A percentile compares a stretch with the other conserved stretches of the same genome.
These are phyloP conservation scores for Mythimna ferrago DNA, from an alignment of 2,888 invertebrate species.

Conservation along the genomic window DNA sequence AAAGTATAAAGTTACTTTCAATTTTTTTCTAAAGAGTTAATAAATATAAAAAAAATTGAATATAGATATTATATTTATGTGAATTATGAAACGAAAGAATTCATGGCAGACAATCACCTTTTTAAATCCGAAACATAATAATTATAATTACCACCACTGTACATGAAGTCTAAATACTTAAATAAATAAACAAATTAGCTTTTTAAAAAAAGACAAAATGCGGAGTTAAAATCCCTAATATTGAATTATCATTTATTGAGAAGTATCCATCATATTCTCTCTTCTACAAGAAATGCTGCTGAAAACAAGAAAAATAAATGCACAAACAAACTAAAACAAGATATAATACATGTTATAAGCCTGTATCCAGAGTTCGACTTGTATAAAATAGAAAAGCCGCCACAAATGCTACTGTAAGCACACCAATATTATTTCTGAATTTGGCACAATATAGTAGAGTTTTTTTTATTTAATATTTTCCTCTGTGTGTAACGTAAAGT, in stretches of 20 bases:
- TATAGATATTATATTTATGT: too few species aligned
- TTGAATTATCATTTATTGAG: too few species aligned
- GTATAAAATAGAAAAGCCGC: conserved; percentile 25
- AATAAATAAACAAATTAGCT: neutral
- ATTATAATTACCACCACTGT: too few species aligned
- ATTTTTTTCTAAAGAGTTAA: too few species aligned
- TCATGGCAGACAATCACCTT: neutral
- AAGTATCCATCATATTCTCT: neutral
- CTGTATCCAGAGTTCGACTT: neutral
- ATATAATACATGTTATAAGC: neutral
- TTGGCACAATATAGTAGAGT: conserved; percentile 27
- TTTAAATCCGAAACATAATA: neutral
- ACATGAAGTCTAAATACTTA: too few species aligned
- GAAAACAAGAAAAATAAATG: neutral
- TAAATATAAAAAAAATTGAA: too few species aligned
- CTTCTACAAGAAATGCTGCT: neutral
- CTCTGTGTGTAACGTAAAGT: too few species aligned
- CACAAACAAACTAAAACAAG: neutral
- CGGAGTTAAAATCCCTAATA: neutral
- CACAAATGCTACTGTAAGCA: conserved; percentile 36
- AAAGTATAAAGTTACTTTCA: neutral
- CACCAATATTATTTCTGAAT: conserved; percentile 47
- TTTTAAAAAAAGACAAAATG: neutral
- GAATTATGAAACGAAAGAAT: neutral
- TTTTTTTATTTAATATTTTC: conserved; percentile 49